Percentiles rank a stretch among this genome's conserved stretches.
These are phyloP conservation scores for Delphinapterus leucas DNA, from an alignment of 2,113 vertebrate species.

Conservation along the genomic window DNA sequence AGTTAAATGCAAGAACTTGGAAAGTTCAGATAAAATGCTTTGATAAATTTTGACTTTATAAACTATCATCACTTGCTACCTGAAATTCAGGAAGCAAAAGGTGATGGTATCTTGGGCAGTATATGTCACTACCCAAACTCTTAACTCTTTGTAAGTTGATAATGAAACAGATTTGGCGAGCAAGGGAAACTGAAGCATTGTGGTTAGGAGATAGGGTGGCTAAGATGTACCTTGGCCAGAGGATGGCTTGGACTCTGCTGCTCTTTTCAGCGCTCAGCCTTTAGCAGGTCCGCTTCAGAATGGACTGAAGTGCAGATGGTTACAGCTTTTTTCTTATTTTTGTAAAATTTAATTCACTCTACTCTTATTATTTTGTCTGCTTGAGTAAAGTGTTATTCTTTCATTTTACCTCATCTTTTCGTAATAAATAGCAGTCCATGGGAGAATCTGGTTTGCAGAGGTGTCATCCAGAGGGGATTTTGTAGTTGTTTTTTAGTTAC, in stretches of 20 bases:
- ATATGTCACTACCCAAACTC: background rate
- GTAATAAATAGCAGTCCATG: background rate
- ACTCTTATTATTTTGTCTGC: background rate
- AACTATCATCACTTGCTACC: background rate
- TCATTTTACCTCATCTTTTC: background rate
- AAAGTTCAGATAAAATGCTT: background rate
- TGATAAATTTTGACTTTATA: background rate
- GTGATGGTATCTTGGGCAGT: background rate
- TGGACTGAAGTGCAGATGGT: no score
- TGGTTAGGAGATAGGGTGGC: background rate
- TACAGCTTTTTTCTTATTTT: background rate
- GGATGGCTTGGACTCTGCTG: background rate
- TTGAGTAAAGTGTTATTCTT: background rate
- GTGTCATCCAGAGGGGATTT: background rate
- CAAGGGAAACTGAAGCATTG: background rate
- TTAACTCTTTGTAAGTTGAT: background rate
- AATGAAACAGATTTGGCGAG: background rate
- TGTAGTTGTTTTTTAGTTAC: background rate
- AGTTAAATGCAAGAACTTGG: background rate
- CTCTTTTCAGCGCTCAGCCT: background rate
- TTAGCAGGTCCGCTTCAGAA: background rate
- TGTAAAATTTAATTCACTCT: background rate
- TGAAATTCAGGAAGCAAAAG: background rate
- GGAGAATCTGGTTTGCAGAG: background rate
- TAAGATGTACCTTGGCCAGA: fast-evolving